Evolutionary conservation across 2,888 invertebrate species (phyloP).

Genomic region (Pseudeuparius sepicola): DNA sequence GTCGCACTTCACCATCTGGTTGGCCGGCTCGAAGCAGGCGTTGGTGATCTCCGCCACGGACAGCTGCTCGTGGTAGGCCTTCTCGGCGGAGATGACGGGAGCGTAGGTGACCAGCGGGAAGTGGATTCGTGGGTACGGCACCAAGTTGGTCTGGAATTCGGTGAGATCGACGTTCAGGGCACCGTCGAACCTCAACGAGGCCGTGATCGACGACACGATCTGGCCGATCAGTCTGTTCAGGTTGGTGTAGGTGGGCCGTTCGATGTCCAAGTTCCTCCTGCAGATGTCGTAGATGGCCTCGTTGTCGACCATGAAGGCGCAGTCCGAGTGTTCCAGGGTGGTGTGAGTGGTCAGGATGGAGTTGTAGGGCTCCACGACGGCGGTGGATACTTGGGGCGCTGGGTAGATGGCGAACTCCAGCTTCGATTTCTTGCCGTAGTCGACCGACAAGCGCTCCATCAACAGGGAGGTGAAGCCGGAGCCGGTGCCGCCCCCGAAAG

Average conservation of each 20-base stretch:
- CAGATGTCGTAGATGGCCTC: too few species aligned
- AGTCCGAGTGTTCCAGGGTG: conserved; percentile 86
- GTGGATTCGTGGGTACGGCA: conserved; percentile 93
- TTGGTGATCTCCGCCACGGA: conserved; percentile 90
- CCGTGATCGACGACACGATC: conserved; percentile 86
- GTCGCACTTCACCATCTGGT: too few species aligned
- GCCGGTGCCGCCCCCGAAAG: conserved; percentile 86
- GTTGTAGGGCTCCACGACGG: conserved; percentile 93
- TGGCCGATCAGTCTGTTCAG: conserved; percentile 90
- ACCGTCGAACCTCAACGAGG: conserved; percentile 85
- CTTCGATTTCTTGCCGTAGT: conserved; percentile 92
- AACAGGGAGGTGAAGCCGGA: conserved; percentile 92
- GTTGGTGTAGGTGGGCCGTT: conserved; percentile 91
- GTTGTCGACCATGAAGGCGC: too few species aligned
- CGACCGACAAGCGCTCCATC: conserved; percentile 90
- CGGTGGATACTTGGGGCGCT: conserved; percentile 80
- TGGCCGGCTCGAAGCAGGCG: conserved; percentile 93
- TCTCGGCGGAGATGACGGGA: conserved; percentile 89
- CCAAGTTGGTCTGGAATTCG: conserved; percentile 91
- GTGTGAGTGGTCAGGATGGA: conserved; percentile 93
- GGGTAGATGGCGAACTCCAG: conserved; percentile 93
- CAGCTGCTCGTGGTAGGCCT: conserved; percentile 88
- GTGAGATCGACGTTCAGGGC: conserved; percentile 88
- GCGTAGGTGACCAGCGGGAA: too few species aligned
- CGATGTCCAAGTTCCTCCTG: too few species aligned